Evolutionary conservation across 2,113 vertebrate genomes (phyloP).

Genomic region (Takifugu flavidus): DNA sequence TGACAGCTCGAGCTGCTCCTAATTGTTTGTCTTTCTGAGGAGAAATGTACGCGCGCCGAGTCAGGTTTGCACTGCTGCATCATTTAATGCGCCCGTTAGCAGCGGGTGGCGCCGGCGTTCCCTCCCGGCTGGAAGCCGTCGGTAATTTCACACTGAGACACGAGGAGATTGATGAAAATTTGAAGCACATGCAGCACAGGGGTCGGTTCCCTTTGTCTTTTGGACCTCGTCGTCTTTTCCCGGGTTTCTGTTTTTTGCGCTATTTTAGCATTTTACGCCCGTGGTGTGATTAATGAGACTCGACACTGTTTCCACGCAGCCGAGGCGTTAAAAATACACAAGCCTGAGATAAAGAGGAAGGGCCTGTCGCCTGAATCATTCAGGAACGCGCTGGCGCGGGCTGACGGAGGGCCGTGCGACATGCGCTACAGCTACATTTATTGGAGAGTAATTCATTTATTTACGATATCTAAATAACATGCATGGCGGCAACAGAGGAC

Average conservation of each 20-base stretch:
- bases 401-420: no score
- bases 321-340: slow-evolving; percentile 69
- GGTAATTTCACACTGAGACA: slow-evolving; percentile 56
- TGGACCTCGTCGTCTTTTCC: slow-evolving; percentile 2
- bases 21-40: slow-evolving; percentile 62
- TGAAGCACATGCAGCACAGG: slow-evolving; percentile 41
- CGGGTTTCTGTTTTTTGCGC: slow-evolving; percentile 17
- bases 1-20: slow-evolving; percentile 66
- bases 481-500: no score
- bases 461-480: no score
- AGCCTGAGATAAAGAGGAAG: slow-evolving; percentile 66
- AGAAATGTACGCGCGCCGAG: slow-evolving; percentile 45
- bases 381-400: slow-evolving; percentile 44
- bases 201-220: slow-evolving; percentile 22
- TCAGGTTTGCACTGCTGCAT: slow-evolving; percentile 55
- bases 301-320: slow-evolving; percentile 61
- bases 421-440: no score
- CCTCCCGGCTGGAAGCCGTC: slow-evolving; percentile 44
- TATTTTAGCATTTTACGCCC: slow-evolving; percentile 44
- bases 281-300: slow-evolving; percentile 71
- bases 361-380: slow-evolving; percentile 69
- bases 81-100: slow-evolving; percentile 65
- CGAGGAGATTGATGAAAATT: slow-evolving; percentile 35
- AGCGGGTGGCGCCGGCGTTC: slow-evolving; percentile 42
- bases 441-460: no score